A percentile compares a stretch with the other conserved stretches of the same genome.
These are phyloP conservation scores for Ianthella basta DNA, from an alignment of 37 sponge, comb jelly and placozoan species.

Conservation along the genomic window DNA sequence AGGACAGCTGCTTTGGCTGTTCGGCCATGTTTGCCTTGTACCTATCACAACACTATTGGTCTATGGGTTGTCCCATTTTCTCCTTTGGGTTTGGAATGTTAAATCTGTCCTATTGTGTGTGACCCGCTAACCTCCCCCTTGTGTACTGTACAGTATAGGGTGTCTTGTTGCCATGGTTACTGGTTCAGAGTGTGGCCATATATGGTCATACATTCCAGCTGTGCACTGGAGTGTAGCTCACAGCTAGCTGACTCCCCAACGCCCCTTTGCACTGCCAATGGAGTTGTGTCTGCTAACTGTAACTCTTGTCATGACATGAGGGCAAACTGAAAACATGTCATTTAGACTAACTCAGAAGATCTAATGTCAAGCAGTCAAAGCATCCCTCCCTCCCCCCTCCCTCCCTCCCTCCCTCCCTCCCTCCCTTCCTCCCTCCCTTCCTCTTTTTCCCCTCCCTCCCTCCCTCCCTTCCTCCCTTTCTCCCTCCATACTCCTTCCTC, in stretches of 20 bases:
- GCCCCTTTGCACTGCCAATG: too few relatives aligned
- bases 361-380: background rate
- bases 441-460: background rate
- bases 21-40: too few relatives aligned
- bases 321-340: background rate
- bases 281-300: background rate
- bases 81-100: too few relatives aligned
- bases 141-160: too few relatives aligned
- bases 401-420: background rate
- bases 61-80: too few relatives aligned
- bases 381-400: background rate
- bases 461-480: background rate
- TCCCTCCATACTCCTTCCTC: background rate
- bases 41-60: too few relatives aligned
- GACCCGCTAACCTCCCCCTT: too few relatives aligned
- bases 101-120: too few relatives aligned
- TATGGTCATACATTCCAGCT: slow-evolving; percentile 17
- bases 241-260: too few relatives aligned
- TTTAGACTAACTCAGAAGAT: background rate
- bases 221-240: background rate
- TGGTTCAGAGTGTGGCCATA: slow-evolving; percentile 22
- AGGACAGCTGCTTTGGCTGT: too few relatives aligned
- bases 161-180: background rate
- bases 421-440: too few relatives aligned
- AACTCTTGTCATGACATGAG: background rate